Base-by-base conservation (phyloP, 2,888 invertebrate genomes). In the Frankliniella intonsa region DNA sequence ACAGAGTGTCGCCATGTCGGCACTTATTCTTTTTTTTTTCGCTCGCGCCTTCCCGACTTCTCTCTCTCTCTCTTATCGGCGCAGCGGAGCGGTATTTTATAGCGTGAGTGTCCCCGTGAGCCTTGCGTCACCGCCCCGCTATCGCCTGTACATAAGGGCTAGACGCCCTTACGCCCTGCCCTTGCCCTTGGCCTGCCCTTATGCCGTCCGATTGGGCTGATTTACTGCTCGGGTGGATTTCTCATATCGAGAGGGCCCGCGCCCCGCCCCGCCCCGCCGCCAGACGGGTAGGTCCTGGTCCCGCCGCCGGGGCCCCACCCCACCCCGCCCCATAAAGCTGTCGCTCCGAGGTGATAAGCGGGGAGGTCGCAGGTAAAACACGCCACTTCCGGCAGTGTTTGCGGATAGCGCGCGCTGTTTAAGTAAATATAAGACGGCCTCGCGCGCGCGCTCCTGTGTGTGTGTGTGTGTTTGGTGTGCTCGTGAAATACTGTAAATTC, bases 351-450 rank as follows among this genome's bases (percentile, higher is more conserved):
- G 38, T 38, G 38, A 76, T 76, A 76, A 76, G 69, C 69, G 22
- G 69, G 17, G 38, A 17, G 62, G 19, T n/a, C 11, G 14, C 69
- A 76, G 69, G 69, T 76, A 76, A 76, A 76, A 76, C 69, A 76
- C 69, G 25, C 69, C 69, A 76, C 69, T 76, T 76, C 69, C 69
- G 69, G 22, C 69, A 9, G 69, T 76, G 69, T 76, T 62, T 62
- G 62, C 62, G 62, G 62, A 62, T 62, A 38, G 38, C 38, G 38
- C 38, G 38, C 38, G 38, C 38, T 38, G 38, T 5, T 38, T 38
- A 38, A 38, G 38, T 38, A 38, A 38, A 38, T 38, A 38, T 38
- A 38, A 38, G 38, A 38, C 5, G 38, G 38, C 38, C 3, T 38
- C 38, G 38, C 38, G 38, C 38, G 3, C 38, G 38, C 38, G 3